Evolutionary conservation across 2,113 vertebrate species (phyloP), one percentile per base, ranked within the genome.

Genomic region (Gasterosteus aculeatus): DNA sequence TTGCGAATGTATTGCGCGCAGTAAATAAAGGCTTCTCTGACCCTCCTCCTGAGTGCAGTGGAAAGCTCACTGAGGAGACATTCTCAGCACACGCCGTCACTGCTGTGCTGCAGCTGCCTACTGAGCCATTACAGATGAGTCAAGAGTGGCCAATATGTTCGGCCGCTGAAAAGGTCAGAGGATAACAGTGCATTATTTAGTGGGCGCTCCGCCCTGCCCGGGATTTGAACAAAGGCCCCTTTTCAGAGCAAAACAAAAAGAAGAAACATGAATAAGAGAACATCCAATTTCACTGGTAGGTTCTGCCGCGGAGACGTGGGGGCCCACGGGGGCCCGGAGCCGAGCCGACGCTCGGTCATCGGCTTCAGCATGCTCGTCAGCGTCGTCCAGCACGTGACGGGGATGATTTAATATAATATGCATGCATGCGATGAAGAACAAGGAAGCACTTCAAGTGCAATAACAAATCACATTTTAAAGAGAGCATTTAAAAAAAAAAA

Each of bases 171-270:
- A 82, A 80, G 76, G 82, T 79, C 68, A 69, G 11, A 49, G 65
- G 69, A 69, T 38, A 75, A 65, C 81, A 57, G 53, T 69, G 75
- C 75, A 75, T 70, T 51, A 12, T 62, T 61, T n/a, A 78, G 83
- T 49, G 59, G 64, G 70, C 41, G 22, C 41, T 65, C 59, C 47
- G 26, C 68, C 56, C 56, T 74, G 69, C 46, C 54, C 41, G 4
- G 47, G 0, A 51, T 53, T 72, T 47, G 51, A 26, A 87, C 66
- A 64, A 38, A 58, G 35, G 63, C 42, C 29, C 12, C 69, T 78
- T 78, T 41, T 57, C 11, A 33, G 47, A 1, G 39, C 62, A 64
- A 26, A 58, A 62, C 26, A n/a, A 58, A 67, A 62, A 60, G 35
- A 62, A 8, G 35, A 60, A 58, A 47, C 35, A 60, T 31, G 41